Evolutionary conservation across 2,113 vertebrate species (phyloP).

Genomic region (Pteruthius melanotis): DNA sequence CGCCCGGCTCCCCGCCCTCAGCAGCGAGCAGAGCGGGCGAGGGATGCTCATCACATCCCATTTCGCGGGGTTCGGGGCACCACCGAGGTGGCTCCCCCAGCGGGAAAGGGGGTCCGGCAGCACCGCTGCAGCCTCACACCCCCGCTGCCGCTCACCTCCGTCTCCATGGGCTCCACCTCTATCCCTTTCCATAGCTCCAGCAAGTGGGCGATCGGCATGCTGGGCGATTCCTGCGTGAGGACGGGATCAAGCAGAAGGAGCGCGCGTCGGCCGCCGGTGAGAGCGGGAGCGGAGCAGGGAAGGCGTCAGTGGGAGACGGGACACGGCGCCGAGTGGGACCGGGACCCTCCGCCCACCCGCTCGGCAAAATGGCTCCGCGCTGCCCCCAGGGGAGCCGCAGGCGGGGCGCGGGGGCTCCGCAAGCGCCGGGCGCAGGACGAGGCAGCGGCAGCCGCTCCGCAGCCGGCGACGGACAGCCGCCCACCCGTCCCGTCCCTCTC

Average conservation of each 20-base stretch:
- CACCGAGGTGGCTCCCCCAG: fast-evolving
- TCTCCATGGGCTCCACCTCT: constrained; percentile 78
- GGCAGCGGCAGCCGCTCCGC: not conserved
- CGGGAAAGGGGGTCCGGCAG: not conserved
- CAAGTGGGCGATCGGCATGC: constrained; percentile 77
- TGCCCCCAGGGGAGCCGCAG: not conserved
- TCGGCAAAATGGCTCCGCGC: not conserved
- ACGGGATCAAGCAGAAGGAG: not conserved
- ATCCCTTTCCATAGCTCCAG: constrained; percentile 80
- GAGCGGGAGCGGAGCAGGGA: no score
- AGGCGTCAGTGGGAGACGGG: fast-evolving
- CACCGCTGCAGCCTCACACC: not conserved
- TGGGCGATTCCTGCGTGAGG: not conserved
- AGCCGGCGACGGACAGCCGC: not conserved
- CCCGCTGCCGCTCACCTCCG: constrained; percentile 68
- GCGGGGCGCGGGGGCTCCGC: not conserved
- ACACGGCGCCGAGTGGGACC: fast-evolving
- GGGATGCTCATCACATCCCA: fast-evolving
- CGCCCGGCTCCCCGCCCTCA: not conserved
- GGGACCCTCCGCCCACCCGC: not conserved
- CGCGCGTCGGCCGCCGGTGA: not conserved
- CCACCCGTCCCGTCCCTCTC: not conserved
- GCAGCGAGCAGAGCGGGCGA: not conserved
- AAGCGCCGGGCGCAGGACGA: no score
- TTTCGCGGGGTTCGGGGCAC: not conserved